Percentiles rank a stretch among this genome's conserved stretches.
These are phyloP conservation scores for Rana temporaria DNA, from an alignment of 2,113 vertebrate species.

Conservation along the genomic window DNA sequence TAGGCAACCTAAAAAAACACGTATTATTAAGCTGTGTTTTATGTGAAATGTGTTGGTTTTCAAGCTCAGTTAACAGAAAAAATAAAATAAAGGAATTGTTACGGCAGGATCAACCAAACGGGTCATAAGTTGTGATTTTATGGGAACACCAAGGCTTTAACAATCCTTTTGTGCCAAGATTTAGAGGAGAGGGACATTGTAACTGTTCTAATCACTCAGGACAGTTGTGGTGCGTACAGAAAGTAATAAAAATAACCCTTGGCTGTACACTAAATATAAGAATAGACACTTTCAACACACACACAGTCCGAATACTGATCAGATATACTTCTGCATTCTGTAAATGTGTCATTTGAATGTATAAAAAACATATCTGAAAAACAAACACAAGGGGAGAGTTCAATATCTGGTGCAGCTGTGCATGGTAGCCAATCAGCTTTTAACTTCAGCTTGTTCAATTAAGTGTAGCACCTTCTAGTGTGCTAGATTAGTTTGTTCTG, in stretches of 20 bases:
- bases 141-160: slow-evolving; percentile 13
- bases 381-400: no score
- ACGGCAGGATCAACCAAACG: neutral
- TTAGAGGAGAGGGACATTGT: slow-evolving; percentile 38
- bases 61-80: neutral
- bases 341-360: no score
- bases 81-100: neutral
- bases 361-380: no score
- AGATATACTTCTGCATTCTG: neutral
- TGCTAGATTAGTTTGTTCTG: no score
- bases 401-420: no score
- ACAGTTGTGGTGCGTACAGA: slow-evolving; percentile 39
- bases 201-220: slow-evolving; percentile 43
- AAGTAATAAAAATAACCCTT: slow-evolving; percentile 38
- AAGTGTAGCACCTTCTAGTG: no score
- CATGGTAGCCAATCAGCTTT: no score
- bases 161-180: slow-evolving; percentile 40
- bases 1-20: neutral
- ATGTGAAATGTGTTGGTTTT: neutral
- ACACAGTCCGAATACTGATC: slow-evolving; percentile 23
- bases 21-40: neutral
- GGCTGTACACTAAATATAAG: slow-evolving; percentile 47
- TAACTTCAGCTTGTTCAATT: no score
- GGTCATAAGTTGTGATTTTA: slow-evolving; percentile 4
- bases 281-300: slow-evolving; percentile 25